A percentile compares a stretch with the other conserved stretches of the same genome.
These are phyloP conservation scores for Lampris megalopsis DNA, from an alignment of 2,113 vertebrate genomes.

Conservation along the genomic window DNA sequence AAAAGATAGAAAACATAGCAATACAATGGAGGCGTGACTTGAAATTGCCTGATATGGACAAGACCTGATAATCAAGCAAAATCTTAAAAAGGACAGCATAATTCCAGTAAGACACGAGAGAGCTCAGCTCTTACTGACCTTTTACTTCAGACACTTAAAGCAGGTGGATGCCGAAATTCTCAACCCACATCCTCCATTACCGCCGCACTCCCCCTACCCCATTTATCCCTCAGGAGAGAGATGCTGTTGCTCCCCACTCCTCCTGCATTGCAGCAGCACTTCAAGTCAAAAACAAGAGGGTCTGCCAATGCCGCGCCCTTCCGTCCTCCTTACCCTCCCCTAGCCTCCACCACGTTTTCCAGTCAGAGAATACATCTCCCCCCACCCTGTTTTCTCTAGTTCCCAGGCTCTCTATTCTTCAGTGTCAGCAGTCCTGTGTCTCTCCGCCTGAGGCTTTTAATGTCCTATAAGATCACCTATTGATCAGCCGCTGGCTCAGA, in stretches of 20 bases:
- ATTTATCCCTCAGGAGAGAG: slow-evolving; percentile 5
- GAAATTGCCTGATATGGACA: no score
- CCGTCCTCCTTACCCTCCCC: slow-evolving; percentile 31
- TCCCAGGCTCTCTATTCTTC: slow-evolving; percentile 54
- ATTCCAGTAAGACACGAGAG: neutral
- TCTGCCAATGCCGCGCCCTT: slow-evolving; percentile 55
- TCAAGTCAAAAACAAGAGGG: slow-evolving; percentile 58
- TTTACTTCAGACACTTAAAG: neutral
- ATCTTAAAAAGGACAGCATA: neutral
- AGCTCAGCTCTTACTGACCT: neutral
- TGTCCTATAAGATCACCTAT: slow-evolving; percentile 76
- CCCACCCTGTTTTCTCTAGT: slow-evolving; percentile 18
- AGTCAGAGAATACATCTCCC: slow-evolving; percentile 54
- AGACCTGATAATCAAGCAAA: no score
- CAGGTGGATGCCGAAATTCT: neutral
- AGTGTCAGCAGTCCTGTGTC: slow-evolving; percentile 65
- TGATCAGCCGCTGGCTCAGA: slow-evolving; percentile 72
- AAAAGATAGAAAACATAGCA: neutral
- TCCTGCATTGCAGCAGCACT: slow-evolving; percentile 53
- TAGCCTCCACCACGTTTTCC: slow-evolving; percentile 23
- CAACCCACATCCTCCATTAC: neutral
- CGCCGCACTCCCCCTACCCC: neutral
- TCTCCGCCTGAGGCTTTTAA: slow-evolving; percentile 61
- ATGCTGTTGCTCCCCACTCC: slow-evolving; percentile 12
- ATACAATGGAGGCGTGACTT: neutral